Base-by-base conservation (phyloP, 1,140 invertebrate species). In the Drosophila miranda region DNA sequence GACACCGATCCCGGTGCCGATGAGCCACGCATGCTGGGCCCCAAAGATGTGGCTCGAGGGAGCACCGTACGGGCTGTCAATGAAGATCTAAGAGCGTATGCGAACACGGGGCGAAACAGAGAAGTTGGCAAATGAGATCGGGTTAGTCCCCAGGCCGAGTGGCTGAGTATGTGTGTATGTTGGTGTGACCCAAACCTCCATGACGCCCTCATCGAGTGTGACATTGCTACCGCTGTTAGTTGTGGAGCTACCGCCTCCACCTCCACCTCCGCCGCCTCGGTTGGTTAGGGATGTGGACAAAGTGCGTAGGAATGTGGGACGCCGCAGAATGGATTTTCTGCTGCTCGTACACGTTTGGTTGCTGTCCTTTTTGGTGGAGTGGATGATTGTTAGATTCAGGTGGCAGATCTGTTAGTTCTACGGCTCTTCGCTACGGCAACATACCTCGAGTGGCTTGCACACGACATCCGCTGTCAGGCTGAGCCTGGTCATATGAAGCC, bases 1-100 rank as follows among this genome's bases (percentile, higher is more conserved):
- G 0, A 99, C 98, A 2, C 98, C 98, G 45, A 99, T 99, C 9
- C 98, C 98, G 0, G 98, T 98, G 1, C 95, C 98, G 61, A 99
- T 96, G 21, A 99, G 93, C 23, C 98, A 96, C 0, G 98, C 98
- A 91, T 99, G 98, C 88, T 98, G 95, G 0, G 97, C 97, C 53
- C 96, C 93, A 91, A 99, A 98, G 68, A 99, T 98, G 88, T 98
- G 97, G 64, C 97, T 97, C 0, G 97, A 98, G 0, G 98, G 96
- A 2, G 98, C 97, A 14, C 98, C 98, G 89, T 99, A 99, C 0
- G 98, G 98, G 11, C 98, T 98, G 91, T 99, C 97, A 34, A 99
- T 91, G 84, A 94, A 97, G 58, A 98, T 97, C 96, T 98, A 14
- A 0, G 7, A 23, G 38, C 30, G 30, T 30, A 9, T 30, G 8